phyloP scores from a whole-genome alignment of 2,888 invertebrate species.

The Corbicula japonica region DNA sequence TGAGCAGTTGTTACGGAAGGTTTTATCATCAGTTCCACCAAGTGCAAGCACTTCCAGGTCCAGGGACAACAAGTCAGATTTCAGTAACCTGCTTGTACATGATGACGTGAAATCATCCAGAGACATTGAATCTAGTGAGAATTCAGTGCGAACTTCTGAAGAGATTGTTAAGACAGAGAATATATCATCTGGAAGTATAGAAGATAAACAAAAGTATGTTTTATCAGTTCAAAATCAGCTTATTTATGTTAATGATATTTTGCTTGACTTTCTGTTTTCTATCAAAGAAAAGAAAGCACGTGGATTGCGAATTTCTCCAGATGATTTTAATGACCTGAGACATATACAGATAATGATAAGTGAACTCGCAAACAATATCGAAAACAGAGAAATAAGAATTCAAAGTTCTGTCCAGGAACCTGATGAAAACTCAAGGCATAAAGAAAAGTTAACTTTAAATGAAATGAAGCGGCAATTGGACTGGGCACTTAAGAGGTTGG shows the following conservation, averaged over 20 bases:
- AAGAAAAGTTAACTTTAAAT: not conserved
- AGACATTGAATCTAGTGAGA: too few relatives aligned
- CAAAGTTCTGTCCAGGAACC: too few relatives aligned
- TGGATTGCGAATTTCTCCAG: conserved; percentile 23
- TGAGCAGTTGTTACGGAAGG: not conserved
- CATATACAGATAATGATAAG: conserved; percentile 23
- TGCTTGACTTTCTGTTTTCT: conserved; percentile 32
- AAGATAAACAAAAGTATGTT: too few relatives aligned
- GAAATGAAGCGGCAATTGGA: not conserved
- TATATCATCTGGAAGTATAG: too few relatives aligned
- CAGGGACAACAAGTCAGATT: too few relatives aligned
- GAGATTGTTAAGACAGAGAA: not conserved
- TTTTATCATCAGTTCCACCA: too few relatives aligned
- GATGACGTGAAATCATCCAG: too few relatives aligned
- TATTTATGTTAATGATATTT: not conserved
- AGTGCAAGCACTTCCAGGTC: too few relatives aligned
- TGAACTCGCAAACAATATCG: not conserved
- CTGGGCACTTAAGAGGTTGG: not conserved
- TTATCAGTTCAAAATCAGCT: too few relatives aligned
- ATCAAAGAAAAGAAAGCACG: conserved; percentile 20
- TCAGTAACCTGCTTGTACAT: too few relatives aligned
- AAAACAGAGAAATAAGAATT: not conserved
- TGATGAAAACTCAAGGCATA: not conserved
- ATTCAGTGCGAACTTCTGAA: too few relatives aligned
- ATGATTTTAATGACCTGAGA: conserved; percentile 45